phyloP scores from a whole-genome alignment of 2,797 vertebrate species.

The Numenius phaeopus region DNA sequence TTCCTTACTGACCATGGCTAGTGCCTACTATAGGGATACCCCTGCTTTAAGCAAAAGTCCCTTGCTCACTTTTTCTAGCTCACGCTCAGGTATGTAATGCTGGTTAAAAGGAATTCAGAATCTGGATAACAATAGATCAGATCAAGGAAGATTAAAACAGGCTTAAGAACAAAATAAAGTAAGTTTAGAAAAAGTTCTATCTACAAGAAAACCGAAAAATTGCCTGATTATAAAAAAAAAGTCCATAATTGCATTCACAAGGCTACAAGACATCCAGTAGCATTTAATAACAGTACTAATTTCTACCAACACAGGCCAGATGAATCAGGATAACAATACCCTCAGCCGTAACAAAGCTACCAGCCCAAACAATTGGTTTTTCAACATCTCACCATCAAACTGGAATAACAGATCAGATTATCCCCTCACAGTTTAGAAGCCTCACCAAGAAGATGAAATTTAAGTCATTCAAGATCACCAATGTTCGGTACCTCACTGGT shows the following conservation, averaged over 20 bases:
- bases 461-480: background rate
- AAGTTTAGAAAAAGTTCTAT: background rate
- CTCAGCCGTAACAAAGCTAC: background rate
- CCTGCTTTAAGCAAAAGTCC: background rate
- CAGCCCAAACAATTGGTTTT: background rate
- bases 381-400: background rate
- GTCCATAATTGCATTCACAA: background rate
- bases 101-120: background rate
- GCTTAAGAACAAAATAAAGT: background rate
- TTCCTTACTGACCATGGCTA: background rate
- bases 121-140: background rate
- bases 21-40: background rate
- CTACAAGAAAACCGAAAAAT: background rate
- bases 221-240: background rate
- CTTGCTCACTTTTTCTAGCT: background rate
- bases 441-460: background rate
- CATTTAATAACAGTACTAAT: background rate
- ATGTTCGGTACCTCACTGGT: background rate
- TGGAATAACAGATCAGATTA: background rate
- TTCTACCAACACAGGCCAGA: background rate
- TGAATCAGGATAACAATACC: background rate
- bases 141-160: background rate
- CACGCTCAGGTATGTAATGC: fast-evolving
- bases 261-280: background rate
- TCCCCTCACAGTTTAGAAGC: background rate